A percentile compares a stretch with the other conserved stretches of the same genome.
These are phyloP conservation scores for Coptodon rendalli DNA, from an alignment of 2,113 vertebrate species.

Conservation along the genomic window DNA sequence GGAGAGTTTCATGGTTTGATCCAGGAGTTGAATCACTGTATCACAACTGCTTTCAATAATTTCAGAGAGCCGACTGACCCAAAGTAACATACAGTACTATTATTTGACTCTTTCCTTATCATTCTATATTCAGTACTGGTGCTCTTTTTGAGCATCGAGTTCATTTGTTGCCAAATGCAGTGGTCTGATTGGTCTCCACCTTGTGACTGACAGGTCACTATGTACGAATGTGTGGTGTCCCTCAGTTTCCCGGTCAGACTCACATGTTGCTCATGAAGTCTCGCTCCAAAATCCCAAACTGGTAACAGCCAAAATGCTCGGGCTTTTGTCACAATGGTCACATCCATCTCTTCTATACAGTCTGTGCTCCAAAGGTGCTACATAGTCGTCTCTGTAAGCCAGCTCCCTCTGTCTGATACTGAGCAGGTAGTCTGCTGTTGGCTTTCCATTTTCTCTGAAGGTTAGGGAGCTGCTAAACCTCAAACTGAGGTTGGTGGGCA, in stretches of 20 bases:
- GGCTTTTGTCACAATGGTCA: not conserved
- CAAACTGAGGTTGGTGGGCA: not conserved
- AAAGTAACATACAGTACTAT: not conserved
- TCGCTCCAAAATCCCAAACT: not conserved
- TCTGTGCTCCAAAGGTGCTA: not conserved
- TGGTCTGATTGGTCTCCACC: not conserved
- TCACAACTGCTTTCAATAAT: not conserved
- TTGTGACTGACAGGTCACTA: not conserved
- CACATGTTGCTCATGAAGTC: not conserved
- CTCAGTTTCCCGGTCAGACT: not conserved
- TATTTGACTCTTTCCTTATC: not conserved
- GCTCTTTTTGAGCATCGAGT: not conserved
- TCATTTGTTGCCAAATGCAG: not conserved
- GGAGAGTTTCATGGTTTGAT: not conserved
- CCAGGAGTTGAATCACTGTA: not conserved
- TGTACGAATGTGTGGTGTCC: not conserved
- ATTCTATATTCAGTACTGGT: not conserved
- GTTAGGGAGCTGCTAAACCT: not conserved
- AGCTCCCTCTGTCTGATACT: not conserved
- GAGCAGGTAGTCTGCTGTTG: not conserved
- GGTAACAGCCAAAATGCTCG: not conserved
- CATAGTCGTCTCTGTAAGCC: not conserved
- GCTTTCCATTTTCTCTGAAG: not conserved
- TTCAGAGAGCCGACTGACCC: not conserved
- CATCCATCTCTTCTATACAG: not conserved